A percentile compares a stretch with the other conserved stretches of the same genome.
These are phyloP conservation scores for Scalopus aquaticus DNA, from an alignment of 2,113 vertebrate species.

Conservation along the genomic window DNA sequence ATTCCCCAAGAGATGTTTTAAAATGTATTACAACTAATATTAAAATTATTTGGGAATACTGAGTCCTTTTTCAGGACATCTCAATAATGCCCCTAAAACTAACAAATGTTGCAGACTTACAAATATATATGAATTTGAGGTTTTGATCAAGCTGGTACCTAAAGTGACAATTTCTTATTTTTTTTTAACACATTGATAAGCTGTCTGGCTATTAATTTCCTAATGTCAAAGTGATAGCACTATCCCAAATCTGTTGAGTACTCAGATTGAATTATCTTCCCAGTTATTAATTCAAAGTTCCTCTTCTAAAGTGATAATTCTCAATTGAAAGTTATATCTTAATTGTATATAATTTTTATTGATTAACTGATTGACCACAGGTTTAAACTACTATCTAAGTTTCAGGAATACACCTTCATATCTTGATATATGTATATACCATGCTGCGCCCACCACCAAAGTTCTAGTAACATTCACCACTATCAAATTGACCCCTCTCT, in stretches of 20 bases:
- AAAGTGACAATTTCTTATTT: neutral
- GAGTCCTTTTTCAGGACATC: neutral
- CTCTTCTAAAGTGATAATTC: constrained; percentile 1
- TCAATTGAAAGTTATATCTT: neutral
- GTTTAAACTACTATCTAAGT: neutral
- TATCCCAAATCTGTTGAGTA: neutral
- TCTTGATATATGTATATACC: too few relatives aligned
- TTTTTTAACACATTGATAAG: neutral
- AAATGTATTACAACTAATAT: constrained; percentile 6
- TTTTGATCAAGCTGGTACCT: neutral
- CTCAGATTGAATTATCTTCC: constrained; percentile 1
- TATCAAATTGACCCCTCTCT: neutral
- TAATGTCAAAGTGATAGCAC: neutral
- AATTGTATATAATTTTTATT: constrained; percentile 27
- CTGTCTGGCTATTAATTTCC: neutral
- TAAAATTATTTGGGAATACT: constrained; percentile 1
- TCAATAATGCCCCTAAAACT: neutral
- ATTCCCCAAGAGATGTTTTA: neutral
- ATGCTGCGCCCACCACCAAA: too few relatives aligned
- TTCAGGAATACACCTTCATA: too few relatives aligned
- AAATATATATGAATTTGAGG: neutral
- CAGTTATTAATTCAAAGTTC: neutral
- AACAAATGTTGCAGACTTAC: neutral
- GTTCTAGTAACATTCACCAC: neutral
- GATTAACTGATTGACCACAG: neutral